phyloP scores from a whole-genome alignment of 2,888 invertebrate species.

The Idaea aversata region DNA sequence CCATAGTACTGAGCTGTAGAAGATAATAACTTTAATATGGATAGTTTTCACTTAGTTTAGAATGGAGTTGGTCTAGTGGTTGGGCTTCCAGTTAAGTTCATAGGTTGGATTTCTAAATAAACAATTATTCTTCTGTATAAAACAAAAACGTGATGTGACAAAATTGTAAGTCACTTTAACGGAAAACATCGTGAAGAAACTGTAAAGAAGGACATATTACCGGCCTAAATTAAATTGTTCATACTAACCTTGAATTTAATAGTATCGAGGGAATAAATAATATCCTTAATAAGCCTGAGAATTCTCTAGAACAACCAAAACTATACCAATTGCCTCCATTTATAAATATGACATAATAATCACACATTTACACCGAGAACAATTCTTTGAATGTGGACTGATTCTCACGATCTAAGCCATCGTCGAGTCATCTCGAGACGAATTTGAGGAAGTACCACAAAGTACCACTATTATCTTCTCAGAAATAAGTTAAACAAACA shows the following conservation, averaged over 20 bases:
- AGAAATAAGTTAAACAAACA: conserved; percentile 58
- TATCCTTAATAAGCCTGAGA: neutral
- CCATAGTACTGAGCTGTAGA: neutral
- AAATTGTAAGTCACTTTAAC: neutral
- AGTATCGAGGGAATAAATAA: neutral
- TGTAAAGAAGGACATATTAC: neutral
- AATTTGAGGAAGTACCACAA: conserved; percentile 65
- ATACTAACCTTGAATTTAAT: neutral
- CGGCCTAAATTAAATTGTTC: neutral
- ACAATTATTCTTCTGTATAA: too few relatives aligned
- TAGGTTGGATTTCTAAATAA: too few relatives aligned
- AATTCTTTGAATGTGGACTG: conserved; percentile 29
- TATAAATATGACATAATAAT: conserved; percentile 27
- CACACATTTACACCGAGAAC: conserved; percentile 31
- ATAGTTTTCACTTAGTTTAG: neutral
- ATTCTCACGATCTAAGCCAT: conserved; percentile 64
- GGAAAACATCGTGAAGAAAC: neutral
- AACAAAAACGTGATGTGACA: neutral
- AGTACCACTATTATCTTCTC: conserved; percentile 60
- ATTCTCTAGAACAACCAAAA: neutral
- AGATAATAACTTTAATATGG: neutral
- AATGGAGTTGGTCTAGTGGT: neutral
- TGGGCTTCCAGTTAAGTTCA: too few relatives aligned
- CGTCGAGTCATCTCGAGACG: conserved; percentile 65
- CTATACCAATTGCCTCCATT: conserved; percentile 19